Evolutionary conservation across 2,888 invertebrate species (phyloP), one percentile per base, ranked within the genome.

Genomic region (Crioceris asparagi): DNA sequence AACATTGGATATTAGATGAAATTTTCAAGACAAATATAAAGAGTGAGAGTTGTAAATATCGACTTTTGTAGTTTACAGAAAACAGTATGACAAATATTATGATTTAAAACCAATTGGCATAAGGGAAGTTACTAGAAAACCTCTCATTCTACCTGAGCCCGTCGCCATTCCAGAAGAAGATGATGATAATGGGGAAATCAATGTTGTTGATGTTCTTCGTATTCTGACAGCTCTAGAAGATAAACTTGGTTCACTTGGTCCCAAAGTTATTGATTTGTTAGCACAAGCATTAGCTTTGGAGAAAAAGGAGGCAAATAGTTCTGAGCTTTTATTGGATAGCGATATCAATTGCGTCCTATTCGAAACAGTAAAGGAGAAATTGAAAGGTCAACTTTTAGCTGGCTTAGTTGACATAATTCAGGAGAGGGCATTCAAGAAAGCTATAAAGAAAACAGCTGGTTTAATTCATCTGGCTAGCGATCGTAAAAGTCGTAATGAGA

Each of bases 331-430:
- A 26, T 62, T 87, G 1, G 71, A 75, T 35, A 79, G 79, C 43
- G 84, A 86, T 35, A 69, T 77, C 26, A 77, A 80, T 36, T 75
- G 77, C 49, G 83, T 84, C 1, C 67, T 87, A 46, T 75, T 90
- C 45, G 87, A 88, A 65, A 86, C 86, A 0, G 79, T 82, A 0
- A 87, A 86, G 51, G 88, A 88, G 61, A 88, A 88, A 61, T 65
- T 90, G 31, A 84, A 83, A 60, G 59, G 59, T 3, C 59, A 59
- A 29, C 40, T 59, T 15, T 37, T 55, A 29, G 57, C 59, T 2
- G 59, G 59, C 11, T 45, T 65, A 25, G 71, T 76, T 6, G 70
- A 70, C 39, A 65, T 67, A 34, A 58, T 67, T 45, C 82, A 83
- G 44, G 75, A 80, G 39, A 70, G 72, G 41, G 79, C 86, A 26